Conservation (phyloP, 2,888 invertebrate species). For the Drosophila nigricruria region DNA sequence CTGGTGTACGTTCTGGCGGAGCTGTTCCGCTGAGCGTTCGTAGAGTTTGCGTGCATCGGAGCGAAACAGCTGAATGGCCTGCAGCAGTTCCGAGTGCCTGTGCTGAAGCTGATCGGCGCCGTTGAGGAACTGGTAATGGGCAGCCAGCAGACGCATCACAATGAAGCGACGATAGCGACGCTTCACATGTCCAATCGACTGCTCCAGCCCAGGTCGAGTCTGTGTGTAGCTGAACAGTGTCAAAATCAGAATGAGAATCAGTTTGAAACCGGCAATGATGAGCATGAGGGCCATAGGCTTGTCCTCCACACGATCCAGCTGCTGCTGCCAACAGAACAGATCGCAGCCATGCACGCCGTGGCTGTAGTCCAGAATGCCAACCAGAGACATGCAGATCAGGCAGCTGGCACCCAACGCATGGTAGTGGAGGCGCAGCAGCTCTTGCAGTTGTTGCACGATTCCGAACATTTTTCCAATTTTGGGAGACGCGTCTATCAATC, state of each 20-base stretch:
- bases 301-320: constrained; percentile 19
- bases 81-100: constrained; percentile 58
- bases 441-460: constrained; percentile 11
- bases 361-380: constrained; percentile 46
- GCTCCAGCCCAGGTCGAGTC: not conserved
- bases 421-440: constrained; percentile 15
- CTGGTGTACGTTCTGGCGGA: constrained; percentile 68
- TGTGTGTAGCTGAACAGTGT: constrained; percentile 36
- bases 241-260: constrained; percentile 39
- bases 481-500: not conserved
- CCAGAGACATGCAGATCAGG: constrained; percentile 7
- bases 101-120: not conserved
- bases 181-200: constrained; percentile 59
- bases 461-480: constrained; percentile 29
- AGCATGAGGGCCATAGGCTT: constrained; percentile 49
- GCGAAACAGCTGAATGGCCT: constrained; percentile 78
- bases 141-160: constrained; percentile 79
- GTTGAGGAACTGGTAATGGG: constrained; percentile 62
- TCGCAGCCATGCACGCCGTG: constrained; percentile 38
- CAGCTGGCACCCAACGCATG: constrained; percentile 15
- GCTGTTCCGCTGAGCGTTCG: constrained; percentile 70
- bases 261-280: constrained; percentile 33
- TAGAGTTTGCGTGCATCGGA: constrained; percentile 78
- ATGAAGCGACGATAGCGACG: constrained; percentile 81
- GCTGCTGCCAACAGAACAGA: constrained; percentile 52